Evolutionary conservation across 2,113 vertebrate species (phyloP).

Genomic region (Plectropomus leopardus): DNA sequence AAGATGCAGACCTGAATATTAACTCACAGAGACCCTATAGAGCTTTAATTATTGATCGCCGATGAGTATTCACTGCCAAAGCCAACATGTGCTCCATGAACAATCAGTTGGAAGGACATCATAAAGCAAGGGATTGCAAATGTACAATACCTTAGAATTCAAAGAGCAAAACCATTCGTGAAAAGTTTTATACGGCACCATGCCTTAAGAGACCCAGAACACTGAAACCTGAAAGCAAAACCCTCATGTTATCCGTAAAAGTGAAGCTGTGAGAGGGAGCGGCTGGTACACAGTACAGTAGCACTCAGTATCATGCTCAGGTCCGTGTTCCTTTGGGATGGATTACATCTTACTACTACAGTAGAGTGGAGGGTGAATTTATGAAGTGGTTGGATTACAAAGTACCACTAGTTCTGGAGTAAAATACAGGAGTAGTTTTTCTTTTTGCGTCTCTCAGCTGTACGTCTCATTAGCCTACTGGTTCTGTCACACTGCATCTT

Average conservation of each 20-base stretch:
- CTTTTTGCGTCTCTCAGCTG: not conserved
- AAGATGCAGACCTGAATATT: slow-evolving; percentile 72
- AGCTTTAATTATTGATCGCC: slow-evolving; percentile 78
- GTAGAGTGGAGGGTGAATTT: not conserved
- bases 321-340: slow-evolving; percentile 30
- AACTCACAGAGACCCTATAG: slow-evolving; percentile 62
- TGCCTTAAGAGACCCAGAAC: slow-evolving; percentile 10
- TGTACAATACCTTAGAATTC: not conserved
- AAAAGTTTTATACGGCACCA: not conserved
- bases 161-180: slow-evolving; percentile 39
- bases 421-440: slow-evolving; percentile 6
- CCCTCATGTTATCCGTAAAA: slow-evolving; percentile 13
- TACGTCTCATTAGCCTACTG: slow-evolving; percentile 39
- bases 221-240: slow-evolving; percentile 12
- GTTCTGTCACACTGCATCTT: slow-evolving; percentile 44
- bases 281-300: not conserved
- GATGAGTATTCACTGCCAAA: slow-evolving; percentile 51
- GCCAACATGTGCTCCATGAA: slow-evolving; percentile 38
- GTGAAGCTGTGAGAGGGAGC: slow-evolving; percentile 3
- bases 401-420: not conserved
- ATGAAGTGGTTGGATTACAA: slow-evolving; percentile 5
- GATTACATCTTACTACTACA: slow-evolving; percentile 36
- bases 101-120: slow-evolving; percentile 45
- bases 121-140: not conserved
- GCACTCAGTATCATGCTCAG: not conserved